Evolutionary conservation across 2,113 vertebrate species (phyloP), one percentile per base, ranked within the genome.

Genomic region (Ceyx margarethae): DNA sequence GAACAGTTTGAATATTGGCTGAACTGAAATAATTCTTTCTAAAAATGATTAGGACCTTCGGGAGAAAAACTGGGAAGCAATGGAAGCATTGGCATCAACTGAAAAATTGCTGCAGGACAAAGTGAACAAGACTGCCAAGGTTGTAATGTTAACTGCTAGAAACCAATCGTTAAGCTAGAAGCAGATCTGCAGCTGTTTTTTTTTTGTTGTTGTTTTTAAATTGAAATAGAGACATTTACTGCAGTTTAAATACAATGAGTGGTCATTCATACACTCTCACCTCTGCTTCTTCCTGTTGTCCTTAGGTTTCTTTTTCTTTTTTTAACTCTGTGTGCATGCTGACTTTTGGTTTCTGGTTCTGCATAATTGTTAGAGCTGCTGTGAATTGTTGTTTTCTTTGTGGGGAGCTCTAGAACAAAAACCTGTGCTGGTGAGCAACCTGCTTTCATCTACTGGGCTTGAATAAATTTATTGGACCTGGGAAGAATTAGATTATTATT

Each of bases 21-120:
- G 97, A 98, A 99, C 99, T 99, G 98, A 99, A 98, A 98, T 98
- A 97, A 96, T 99, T 99, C 96, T 99, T 98, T 99, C 98, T 99
- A 98, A 99, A 99, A 99, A 98, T 98, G 98, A 99, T 99, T 98
- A 99, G 99, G 99, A 99, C 97, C 99, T 99, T 97, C 99, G 99
- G 98, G 97, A 99, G 99, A 99, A 99, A 99, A 99, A 99, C 99
- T 99, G 99, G 99, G 98, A 99, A 98, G 99, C 99, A 96, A 99
- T 99, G 99, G 99, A 99, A 98, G 99, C 99, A 98, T 98, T 99
- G 98, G 98, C 99, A 98, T 98, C 98, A 98, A 99, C 99, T 98
- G 99, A 99, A 98, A 98, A 99, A 99, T 98, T 99, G 98, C 99
- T 99, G 97, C 99, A 99, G 98, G 98, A 99, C 97, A 99, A 98